Conservation (phyloP, 2,113 vertebrate genomes). For the Gadus chalcogrammus region DNA sequence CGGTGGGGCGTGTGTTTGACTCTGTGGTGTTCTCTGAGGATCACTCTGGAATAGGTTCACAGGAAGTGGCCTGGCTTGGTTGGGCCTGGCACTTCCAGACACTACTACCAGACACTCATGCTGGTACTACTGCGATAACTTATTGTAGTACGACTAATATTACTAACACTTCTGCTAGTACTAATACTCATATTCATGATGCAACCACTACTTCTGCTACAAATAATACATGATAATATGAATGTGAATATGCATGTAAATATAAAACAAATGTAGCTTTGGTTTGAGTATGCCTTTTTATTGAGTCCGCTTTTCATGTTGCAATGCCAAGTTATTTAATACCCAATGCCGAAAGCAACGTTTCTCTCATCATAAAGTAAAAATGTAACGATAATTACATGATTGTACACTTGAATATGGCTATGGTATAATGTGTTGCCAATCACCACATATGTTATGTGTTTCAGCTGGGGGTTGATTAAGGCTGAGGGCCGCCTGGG, state of each 20-base stretch:
- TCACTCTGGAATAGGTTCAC: too few species aligned
- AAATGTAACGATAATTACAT: conserved; percentile 4
- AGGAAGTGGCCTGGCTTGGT: too few species aligned
- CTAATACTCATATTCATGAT: too few species aligned
- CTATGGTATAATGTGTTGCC: conserved; percentile 13
- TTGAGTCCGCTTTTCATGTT: not conserved
- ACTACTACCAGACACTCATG: too few species aligned
- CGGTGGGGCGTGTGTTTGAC: not conserved
- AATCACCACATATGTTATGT: conserved; percentile 16
- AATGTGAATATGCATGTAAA: not conserved
- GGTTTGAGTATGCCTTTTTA: too few species aligned
- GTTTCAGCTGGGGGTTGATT: conserved; percentile 15
- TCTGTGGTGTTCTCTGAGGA: not conserved
- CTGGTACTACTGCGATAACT: too few species aligned
- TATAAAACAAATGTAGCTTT: not conserved
- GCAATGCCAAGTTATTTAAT: not conserved
- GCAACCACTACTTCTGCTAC: too few species aligned
- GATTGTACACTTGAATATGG: conserved; percentile 31
- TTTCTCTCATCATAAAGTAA: too few species aligned
- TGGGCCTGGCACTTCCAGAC: too few species aligned
- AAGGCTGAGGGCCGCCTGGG: conserved; percentile 2
- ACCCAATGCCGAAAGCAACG: too few species aligned
- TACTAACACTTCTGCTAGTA: too few species aligned
- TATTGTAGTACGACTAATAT: too few species aligned
- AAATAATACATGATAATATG: not conserved